Conservation (phyloP, 2,113 vertebrate genomes). For the Sitta europaea region DNA sequence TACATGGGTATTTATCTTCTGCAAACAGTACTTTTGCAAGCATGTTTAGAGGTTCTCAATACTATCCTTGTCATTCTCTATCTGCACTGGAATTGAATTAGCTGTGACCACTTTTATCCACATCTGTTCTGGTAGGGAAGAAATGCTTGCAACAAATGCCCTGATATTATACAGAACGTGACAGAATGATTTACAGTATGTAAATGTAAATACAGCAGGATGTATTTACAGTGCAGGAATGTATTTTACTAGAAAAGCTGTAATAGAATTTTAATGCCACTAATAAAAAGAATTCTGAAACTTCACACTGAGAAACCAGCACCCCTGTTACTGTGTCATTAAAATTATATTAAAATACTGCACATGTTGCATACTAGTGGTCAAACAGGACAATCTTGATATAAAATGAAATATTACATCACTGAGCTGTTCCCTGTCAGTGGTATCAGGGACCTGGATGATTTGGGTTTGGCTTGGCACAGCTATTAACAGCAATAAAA, state of each 20-base stretch:
- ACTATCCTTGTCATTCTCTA: background rate
- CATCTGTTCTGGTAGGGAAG: background rate
- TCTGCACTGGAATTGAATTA: background rate
- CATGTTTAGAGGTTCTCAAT: background rate
- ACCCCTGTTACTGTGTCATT: background rate
- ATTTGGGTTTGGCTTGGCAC: background rate
- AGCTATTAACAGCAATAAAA: background rate
- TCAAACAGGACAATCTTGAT: background rate
- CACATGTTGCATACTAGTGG: background rate
- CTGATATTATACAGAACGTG: background rate
- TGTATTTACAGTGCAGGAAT: background rate
- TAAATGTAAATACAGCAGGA: background rate
- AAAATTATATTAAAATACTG: background rate
- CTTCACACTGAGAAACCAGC: background rate
- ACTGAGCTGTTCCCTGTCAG: background rate
- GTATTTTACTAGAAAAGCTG: background rate
- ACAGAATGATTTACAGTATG: background rate
- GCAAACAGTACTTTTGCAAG: background rate
- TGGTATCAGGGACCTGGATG: background rate
- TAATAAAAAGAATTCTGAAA: background rate
- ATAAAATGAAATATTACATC: background rate
- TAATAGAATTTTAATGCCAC: background rate
- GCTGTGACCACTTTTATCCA: background rate
- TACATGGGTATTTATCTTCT: background rate
- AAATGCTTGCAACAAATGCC: background rate